Evolutionary conservation across 2,888 invertebrate genomes (phyloP), one percentile per base, ranked within the genome.

Genomic region (Drosophila niveifrons): DNA sequence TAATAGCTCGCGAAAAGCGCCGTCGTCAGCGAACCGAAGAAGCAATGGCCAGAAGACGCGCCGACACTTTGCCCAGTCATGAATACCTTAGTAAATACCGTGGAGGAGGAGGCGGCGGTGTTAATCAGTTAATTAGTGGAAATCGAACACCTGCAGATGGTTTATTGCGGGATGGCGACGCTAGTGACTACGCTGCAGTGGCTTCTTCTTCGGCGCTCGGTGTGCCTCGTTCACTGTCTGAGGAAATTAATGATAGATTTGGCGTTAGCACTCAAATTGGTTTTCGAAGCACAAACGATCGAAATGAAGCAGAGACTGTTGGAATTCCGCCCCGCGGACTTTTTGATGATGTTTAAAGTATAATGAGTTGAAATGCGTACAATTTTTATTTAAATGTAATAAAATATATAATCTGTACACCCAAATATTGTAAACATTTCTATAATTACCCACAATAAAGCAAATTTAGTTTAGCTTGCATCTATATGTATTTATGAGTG

Each of bases 1-100:
- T 99, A 41, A 96, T 98, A 62, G 96, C 97, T 89, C 93, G 98
- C 94, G 97, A 97, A 88, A 96, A 96, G 92, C 95, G 97, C 36
- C 95, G 95, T 75, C 94, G 96, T 0, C 96, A 97, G 90, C 94
- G 97, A 43, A 94, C 95, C 0, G 97, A 97, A 87, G 98, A 98
- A 84, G 95, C 96, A 0, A 93, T 96, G 88, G 94, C 94, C 29
- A 94, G 98, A 3, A 94, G 97, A 36, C 86, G 91, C 0, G 92
- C 71, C n/a, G 83, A 82, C 7, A 52, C 52, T 4, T 3, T 78
- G 39, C 72, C 89, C 7, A 76, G 79, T 43, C 78, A 78, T 55
- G 89, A 88, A 17, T 87, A 88, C 34, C 75, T 90, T 1, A 79
- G 84, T 11, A 91, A 91, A 71, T 91, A 90, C 58, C 90, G 91